A percentile compares a stretch with the other conserved stretches of the same genome.
Evolutionary conservation across 2,888 invertebrate species (phyloP).

Genomic region (Diploptera punctata): DNA sequence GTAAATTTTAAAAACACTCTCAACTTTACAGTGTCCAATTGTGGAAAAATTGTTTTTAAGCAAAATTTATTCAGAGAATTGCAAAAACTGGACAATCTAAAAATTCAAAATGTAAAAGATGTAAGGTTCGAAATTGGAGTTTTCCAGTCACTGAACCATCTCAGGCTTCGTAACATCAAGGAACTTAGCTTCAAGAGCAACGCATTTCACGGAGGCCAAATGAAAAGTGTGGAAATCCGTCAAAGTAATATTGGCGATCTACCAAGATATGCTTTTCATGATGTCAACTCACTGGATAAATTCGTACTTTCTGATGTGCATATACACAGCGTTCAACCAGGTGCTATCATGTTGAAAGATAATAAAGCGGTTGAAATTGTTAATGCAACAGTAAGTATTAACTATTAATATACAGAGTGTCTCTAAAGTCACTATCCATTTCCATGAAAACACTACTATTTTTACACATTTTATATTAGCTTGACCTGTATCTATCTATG

Average conservation of each 20-base stretch:
- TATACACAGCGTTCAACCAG: neutral
- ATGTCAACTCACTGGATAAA: neutral
- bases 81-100: neutral
- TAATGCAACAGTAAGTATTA: no score
- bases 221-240: neutral
- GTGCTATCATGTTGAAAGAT: neutral
- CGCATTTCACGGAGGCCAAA: neutral
- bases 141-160: neutral
- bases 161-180: neutral
- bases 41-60: neutral
- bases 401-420: no score
- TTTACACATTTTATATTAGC: no score
- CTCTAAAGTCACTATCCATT: no score
- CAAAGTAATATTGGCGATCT: neutral
- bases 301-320: neutral
- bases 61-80: neutral
- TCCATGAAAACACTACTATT: no score
- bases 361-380: no score
- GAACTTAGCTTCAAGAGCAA: neutral
- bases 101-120: neutral
- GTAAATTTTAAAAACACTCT: neutral
- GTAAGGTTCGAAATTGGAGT: neutral
- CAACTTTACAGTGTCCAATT: neutral
- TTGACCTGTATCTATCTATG: no score
- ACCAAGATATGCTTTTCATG: neutral